phyloP scores from a whole-genome alignment of 1,140 invertebrate genomes.

The Phocides pigmalion region DNA sequence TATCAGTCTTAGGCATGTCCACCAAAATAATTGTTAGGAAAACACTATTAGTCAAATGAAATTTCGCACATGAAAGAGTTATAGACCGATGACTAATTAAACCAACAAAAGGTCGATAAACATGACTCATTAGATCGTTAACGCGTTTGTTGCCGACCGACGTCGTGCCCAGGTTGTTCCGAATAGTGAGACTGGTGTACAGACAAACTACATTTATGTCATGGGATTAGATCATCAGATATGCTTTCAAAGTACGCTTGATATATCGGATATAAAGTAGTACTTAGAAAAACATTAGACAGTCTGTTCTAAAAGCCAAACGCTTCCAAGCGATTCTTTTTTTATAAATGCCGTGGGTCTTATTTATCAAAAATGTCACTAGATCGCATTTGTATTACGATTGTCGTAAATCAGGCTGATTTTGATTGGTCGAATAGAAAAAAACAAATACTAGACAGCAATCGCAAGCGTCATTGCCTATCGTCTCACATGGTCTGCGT shows the following conservation, averaged over 20 bases:
- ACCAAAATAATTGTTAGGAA: constrained; percentile 64
- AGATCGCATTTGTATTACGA: too few relatives aligned
- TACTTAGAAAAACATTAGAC: too few relatives aligned
- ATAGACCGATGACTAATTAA: constrained; percentile 61
- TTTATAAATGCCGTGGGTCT: too few relatives aligned
- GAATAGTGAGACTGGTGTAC: constrained; percentile 33
- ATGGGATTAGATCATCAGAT: not conserved
- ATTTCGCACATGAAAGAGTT: constrained; percentile 60
- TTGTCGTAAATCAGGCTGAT: too few relatives aligned
- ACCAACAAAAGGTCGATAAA: constrained; percentile 65
- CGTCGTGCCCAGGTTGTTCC: constrained; percentile 41
- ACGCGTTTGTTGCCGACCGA: constrained; percentile 45
- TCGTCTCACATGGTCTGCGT: too few relatives aligned
- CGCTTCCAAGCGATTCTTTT: too few relatives aligned
- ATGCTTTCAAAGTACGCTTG: not conserved
- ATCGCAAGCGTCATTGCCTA: too few relatives aligned
- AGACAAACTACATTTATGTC: constrained; percentile 16
- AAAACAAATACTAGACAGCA: too few relatives aligned
- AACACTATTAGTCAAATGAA: constrained; percentile 67
- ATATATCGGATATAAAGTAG: too few relatives aligned
- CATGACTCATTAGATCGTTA: constrained; percentile 55
- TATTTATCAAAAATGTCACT: too few relatives aligned
- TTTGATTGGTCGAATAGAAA: too few relatives aligned
- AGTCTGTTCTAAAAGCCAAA: too few relatives aligned
- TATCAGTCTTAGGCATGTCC: not conserved